phyloP scores from a whole-genome alignment of 2,113 vertebrate species.

The Oreochromis aureus region DNA sequence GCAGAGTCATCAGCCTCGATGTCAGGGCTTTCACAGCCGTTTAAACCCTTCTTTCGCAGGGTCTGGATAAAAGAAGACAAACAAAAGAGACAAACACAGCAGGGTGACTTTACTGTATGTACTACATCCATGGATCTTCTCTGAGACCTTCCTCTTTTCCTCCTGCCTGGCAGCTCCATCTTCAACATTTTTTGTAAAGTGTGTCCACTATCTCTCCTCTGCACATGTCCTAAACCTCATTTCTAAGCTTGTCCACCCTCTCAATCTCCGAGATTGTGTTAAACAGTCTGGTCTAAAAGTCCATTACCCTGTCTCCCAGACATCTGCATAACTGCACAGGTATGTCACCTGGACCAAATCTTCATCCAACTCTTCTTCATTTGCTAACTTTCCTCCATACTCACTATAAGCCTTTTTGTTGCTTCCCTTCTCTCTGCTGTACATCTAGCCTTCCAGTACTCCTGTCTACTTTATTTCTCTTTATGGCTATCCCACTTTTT shows the following conservation, averaged over 20 bases:
- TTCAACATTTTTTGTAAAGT: neutral
- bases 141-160: neutral
- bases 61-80: slow-evolving; percentile 69
- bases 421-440: neutral
- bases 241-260: neutral
- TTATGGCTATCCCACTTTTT: neutral
- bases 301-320: neutral
- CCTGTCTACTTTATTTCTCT: neutral
- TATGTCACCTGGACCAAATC: neutral
- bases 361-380: neutral
- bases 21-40: slow-evolving; percentile 97
- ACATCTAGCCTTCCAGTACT: neutral
- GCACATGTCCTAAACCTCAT: neutral
- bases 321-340: neutral
- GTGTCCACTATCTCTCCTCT: neutral
- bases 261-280: neutral
- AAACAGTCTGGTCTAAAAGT: neutral
- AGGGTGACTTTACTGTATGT: neutral
- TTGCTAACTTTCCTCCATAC: neutral
- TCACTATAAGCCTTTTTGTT: neutral
- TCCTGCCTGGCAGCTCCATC: neutral
- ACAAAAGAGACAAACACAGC: neutral
- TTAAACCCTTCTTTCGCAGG: slow-evolving; percentile 96
- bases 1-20: slow-evolving; percentile 97
- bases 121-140: neutral